These are phyloP conservation scores for Machaerirhynchus nigripectus DNA, from an alignment of 2,113 vertebrate genomes.

Conservation along the genomic window DNA sequence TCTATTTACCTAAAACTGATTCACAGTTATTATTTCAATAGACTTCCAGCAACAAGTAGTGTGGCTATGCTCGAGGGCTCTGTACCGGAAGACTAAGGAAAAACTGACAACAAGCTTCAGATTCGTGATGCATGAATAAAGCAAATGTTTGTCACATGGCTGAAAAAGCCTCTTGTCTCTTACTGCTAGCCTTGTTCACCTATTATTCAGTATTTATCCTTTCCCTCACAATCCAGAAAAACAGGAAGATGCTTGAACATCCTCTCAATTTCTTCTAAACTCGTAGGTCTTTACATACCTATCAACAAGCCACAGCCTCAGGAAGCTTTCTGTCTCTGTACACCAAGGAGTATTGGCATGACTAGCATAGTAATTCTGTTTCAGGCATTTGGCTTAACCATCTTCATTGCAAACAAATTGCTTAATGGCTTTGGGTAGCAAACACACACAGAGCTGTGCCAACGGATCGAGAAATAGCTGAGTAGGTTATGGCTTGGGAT, in stretches of 20 bases:
- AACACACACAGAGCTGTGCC: background rate
- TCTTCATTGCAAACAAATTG: background rate
- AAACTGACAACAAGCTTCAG: background rate
- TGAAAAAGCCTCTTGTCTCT: background rate
- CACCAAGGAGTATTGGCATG: background rate
- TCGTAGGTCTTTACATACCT: background rate
- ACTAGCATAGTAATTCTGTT: background rate
- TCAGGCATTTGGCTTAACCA: background rate
- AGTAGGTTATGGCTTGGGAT: background rate
- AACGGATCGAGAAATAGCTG: background rate
- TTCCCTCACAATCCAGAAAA: background rate
- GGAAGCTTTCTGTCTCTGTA: background rate
- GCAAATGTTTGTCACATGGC: background rate
- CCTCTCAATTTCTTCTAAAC: background rate
- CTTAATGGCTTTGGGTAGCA: constrained; percentile 16
- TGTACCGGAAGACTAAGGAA: background rate
- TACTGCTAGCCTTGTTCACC: background rate
- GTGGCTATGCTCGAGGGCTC: background rate
- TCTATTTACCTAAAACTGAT: background rate
- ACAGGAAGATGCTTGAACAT: background rate
- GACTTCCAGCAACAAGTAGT: background rate
- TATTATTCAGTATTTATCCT: background rate
- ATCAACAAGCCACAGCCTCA: background rate
- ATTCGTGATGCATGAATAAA: background rate
- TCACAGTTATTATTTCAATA: background rate